Conservation (phyloP, 2,113 vertebrate genomes). For the Pterocles burchelli region DNA sequence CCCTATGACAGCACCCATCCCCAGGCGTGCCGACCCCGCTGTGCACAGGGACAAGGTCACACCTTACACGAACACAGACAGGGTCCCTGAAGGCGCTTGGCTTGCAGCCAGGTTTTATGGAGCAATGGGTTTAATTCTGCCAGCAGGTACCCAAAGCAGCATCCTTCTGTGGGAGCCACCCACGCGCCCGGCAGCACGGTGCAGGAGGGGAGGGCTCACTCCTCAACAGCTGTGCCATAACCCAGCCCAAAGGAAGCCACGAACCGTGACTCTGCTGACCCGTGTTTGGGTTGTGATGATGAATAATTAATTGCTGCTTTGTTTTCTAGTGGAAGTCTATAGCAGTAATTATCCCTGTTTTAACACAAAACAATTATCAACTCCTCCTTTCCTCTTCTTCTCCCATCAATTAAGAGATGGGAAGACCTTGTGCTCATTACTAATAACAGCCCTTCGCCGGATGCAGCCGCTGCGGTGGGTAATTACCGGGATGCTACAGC, state of each 20-base stretch:
- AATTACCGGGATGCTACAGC: not conserved
- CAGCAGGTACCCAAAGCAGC: not conserved
- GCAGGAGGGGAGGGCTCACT: accelerated
- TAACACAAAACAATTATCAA: slow-evolving; percentile 19
- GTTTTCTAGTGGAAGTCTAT: slow-evolving; percentile 25
- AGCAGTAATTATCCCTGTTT: slow-evolving; percentile 31
- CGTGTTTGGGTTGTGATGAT: accelerated
- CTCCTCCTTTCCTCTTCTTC: not conserved
- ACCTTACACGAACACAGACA: accelerated
- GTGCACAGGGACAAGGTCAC: accelerated
- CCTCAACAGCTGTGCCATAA: accelerated
- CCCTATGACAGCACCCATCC: not conserved
- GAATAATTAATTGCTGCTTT: slow-evolving; percentile 36
- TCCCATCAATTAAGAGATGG: not conserved
- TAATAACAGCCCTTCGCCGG: not conserved
- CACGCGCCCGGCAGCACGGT: not conserved
- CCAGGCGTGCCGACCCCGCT: not conserved
- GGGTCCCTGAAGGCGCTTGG: accelerated
- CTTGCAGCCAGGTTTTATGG: not conserved
- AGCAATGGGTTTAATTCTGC: not conserved
- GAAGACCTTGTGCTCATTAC: not conserved
- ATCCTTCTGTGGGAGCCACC: accelerated
- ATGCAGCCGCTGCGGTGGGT: not conserved
- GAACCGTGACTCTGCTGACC: not conserved
- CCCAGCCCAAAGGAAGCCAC: not conserved